phyloP scores from a whole-genome alignment of 1,140 invertebrate species.

The Phortica variegata region DNA sequence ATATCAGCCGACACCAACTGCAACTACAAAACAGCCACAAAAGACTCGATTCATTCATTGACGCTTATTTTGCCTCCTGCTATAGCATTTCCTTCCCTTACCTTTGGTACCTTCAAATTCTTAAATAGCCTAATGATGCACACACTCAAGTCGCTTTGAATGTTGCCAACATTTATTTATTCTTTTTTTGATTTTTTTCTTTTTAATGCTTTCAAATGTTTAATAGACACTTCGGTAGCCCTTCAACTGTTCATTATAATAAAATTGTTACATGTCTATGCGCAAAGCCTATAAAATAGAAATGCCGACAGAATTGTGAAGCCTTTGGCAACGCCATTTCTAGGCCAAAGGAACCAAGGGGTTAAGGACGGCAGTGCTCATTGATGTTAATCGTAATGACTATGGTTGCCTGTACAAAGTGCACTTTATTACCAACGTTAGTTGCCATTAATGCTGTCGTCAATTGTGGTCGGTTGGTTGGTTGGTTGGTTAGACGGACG shows the following conservation, averaged over 20 bases:
- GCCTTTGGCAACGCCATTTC: conserved; percentile 11
- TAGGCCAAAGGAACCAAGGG: not conserved
- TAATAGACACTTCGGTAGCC: conserved; percentile 20
- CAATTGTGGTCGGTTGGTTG: conserved; percentile 3
- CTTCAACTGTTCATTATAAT: conserved; percentile 23
- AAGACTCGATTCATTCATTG: conserved; percentile 22
- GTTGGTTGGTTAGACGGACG: not conserved
- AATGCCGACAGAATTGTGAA: conserved; percentile 18
- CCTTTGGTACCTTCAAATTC: too few species aligned
- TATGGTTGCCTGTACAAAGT: conserved; percentile 7
- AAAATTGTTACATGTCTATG: conserved; percentile 23
- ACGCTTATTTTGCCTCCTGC: conserved; percentile 4
- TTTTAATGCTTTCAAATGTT: conserved; percentile 18
- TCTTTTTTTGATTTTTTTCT: conserved; percentile 4
- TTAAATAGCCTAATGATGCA: too few species aligned
- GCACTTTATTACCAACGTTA: conserved; percentile 19
- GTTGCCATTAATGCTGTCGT: conserved; percentile 7
- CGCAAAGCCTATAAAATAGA: conserved; percentile 22
- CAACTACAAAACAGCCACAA: conserved; percentile 21
- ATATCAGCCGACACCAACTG: too few species aligned
- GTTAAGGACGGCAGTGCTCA: too few species aligned
- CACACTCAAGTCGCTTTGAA: too few species aligned
- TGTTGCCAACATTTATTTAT: not conserved
- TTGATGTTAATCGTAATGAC: not conserved
- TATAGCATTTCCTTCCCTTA: conserved; percentile 1